Evolutionary conservation across 2,113 vertebrate genomes (phyloP).

Genomic region (Henicopernis longicauda): DNA sequence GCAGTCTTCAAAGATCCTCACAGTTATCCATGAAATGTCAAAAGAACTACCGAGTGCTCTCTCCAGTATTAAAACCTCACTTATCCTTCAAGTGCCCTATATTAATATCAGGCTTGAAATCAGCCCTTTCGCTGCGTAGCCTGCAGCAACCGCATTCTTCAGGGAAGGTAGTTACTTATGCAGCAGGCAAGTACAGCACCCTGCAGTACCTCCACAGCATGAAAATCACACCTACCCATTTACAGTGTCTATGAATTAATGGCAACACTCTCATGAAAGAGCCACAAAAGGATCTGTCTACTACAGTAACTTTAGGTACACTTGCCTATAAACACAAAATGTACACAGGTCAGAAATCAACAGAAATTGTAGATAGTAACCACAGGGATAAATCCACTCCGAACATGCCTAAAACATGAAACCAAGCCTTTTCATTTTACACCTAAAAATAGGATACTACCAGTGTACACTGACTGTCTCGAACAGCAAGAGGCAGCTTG

Average conservation of each 20-base stretch:
- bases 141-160: not conserved
- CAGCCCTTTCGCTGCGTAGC: not conserved
- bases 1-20: not conserved
- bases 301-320: not conserved
- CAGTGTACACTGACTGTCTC: not conserved
- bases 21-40: not conserved
- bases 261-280: not conserved
- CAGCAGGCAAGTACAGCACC: not conserved
- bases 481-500: not conserved
- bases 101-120: not conserved
- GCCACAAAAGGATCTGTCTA: not conserved
- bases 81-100: not conserved
- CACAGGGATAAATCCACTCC: not conserved
- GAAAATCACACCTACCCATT: not conserved
- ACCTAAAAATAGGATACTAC: not conserved
- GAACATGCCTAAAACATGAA: not conserved
- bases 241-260: not conserved
- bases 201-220: not conserved
- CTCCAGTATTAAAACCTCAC: not conserved
- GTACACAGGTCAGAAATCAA: not conserved
- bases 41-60: not conserved
- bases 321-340: not conserved
- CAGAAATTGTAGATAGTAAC: not conserved
- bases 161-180: not conserved
- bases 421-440: not conserved